Evolutionary conservation across 2,888 invertebrate species (phyloP), one percentile per base, ranked within the genome.

Genomic region (Galeopsomyia nigrocyanea): DNA sequence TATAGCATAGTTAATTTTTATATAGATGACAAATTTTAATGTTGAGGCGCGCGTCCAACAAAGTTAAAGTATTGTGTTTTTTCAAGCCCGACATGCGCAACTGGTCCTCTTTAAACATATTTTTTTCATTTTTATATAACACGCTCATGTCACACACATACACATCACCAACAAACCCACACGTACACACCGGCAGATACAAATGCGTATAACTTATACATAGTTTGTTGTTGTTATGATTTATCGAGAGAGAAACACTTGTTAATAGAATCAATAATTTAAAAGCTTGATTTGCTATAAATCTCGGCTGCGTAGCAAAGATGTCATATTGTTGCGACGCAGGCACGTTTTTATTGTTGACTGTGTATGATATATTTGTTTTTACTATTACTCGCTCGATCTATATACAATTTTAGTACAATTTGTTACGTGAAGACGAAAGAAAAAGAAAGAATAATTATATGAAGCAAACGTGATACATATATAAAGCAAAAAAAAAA

Each of bases 1-100:
- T 78, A 77, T 77, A 79, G 76, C n/a, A n/a, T 77, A 77, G 73
- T 76, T 77, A 77, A 39, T 39, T 73, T 77, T 73, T 74, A 73
- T 64, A 70, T 76, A 76, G 71, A 73, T 57, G 61, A 67, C 72
- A 64, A 71, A 77, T 64, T 63, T 65, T 73, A 64, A 39, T 1
- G 39, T 39, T 39, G 39, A 39, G 7, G 31, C 39, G 39, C 13
- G 39, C 39, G 7, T 10, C 39, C 58, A 56, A 49, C 21, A 39
- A 61, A 56, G 22, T 64, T 56, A 47, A 60, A 58, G 13, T 69
- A 74, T 62, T 63, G 61, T 72, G 2, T 26, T 26, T 5, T 26
- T 73, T 49, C 21, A 69, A 55, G 58, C 49, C 63, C 57, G 69
- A 68, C 57, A 71, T 68, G 68, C 72, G 69, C 68, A 68, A 77